These are phyloP conservation scores for Cardiocondyla obscurior DNA, from an alignment of 1,140 invertebrate genomes.

Conservation along the genomic window DNA sequence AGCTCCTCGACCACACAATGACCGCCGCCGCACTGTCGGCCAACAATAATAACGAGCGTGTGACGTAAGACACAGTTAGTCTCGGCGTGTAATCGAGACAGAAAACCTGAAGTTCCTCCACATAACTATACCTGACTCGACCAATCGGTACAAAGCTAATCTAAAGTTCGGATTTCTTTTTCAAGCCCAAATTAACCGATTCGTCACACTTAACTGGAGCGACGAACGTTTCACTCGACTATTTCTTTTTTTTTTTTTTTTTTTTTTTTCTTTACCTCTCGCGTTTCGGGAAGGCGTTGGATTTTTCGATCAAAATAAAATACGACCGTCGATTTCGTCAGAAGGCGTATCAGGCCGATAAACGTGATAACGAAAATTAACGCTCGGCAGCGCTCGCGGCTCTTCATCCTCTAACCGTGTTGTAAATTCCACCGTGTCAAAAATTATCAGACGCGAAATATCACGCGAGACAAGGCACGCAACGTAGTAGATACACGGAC, in stretches of 20 bases:
- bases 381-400: not conserved
- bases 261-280: too few species aligned
- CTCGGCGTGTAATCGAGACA: constrained; percentile 48
- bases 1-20: constrained; percentile 59
- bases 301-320: not conserved
- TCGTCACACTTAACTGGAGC: not conserved
- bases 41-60: constrained; percentile 34
- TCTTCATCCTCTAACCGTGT: constrained; percentile 41
- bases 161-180: not conserved
- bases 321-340: not conserved
- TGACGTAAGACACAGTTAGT: constrained; percentile 56
- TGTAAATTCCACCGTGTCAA: constrained; percentile 62
- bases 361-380: not conserved
- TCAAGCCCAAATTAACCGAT: not conserved
- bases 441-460: constrained; percentile 68
- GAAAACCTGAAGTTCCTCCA: constrained; percentile 20
- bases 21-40: constrained; percentile 10
- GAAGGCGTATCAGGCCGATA: not conserved
- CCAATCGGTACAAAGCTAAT: not conserved
- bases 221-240: not conserved
- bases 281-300: not conserved
- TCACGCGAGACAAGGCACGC: constrained; percentile 57
- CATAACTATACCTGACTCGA: not conserved
- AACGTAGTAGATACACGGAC: constrained; percentile 49
- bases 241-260: too few species aligned